Evolutionary conservation across 2,888 invertebrate genomes (phyloP).

Genomic region (Pristionchus mayeri): DNA sequence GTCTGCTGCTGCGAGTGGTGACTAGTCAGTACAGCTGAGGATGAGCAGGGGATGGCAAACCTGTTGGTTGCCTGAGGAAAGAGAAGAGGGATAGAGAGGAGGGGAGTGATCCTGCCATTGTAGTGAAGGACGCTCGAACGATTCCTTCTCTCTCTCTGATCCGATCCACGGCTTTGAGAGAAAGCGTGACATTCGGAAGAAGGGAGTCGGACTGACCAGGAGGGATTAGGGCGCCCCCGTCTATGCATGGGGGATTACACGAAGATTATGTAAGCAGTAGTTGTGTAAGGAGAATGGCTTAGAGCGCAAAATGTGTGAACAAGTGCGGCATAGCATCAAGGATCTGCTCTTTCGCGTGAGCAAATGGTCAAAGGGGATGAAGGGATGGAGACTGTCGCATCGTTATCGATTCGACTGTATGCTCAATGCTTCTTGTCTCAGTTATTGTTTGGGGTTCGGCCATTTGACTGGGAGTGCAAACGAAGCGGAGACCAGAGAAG

Average conservation of each 20-base stretch:
- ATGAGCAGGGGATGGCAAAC: background rate
- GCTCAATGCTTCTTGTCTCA: background rate
- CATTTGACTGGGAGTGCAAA: conserved; percentile 12
- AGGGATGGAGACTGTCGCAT: background rate
- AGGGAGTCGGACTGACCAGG: background rate
- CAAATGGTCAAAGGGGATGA: background rate
- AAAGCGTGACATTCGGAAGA: background rate
- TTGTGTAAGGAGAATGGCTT: background rate
- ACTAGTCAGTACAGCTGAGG: conserved; percentile 32
- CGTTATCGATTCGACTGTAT: background rate
- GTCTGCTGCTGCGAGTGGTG: no score
- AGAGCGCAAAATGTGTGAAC: background rate
- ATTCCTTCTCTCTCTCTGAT: background rate
- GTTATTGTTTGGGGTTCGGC: conserved; percentile 24
- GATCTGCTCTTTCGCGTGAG: background rate
- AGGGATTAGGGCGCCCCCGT: background rate
- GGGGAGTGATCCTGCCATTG: conserved; percentile 10
- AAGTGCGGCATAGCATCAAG: background rate
- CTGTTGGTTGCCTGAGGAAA: background rate
- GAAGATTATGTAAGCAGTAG: conserved; percentile 2
- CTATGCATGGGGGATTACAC: background rate
- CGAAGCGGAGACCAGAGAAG: conserved; percentile 15
- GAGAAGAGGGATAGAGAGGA: background rate
- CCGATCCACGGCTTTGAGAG: background rate
- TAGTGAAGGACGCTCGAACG: background rate